phyloP scores from a whole-genome alignment of 1,140 invertebrate genomes.

The Agrilus planipennis region DNA sequence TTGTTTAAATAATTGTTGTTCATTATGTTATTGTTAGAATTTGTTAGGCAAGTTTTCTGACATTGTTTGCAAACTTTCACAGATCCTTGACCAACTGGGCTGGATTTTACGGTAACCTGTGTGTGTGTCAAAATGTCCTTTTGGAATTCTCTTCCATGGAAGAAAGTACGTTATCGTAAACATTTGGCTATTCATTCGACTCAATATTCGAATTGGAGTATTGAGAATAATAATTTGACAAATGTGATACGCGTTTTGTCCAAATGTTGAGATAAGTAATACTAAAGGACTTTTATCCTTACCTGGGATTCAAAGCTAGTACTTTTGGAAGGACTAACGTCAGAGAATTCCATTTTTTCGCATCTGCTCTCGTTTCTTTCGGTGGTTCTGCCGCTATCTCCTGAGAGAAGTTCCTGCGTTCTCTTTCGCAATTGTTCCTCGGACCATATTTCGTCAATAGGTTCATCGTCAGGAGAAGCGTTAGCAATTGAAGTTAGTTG shows the following conservation, averaged over 20 bases:
- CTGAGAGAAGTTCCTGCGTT: constrained; percentile 49
- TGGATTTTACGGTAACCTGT: constrained; percentile 56
- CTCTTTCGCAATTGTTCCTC: constrained; percentile 51
- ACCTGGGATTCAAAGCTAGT: constrained; percentile 62
- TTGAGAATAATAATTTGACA: no score
- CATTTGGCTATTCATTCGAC: no score
- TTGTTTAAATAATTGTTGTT: constrained; percentile 5
- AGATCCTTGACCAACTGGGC: constrained; percentile 49
- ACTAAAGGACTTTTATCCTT: constrained; percentile 18
- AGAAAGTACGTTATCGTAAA: no score
- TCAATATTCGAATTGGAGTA: no score
- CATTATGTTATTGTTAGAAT: constrained; percentile 9
- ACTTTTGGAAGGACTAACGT: constrained; percentile 52
- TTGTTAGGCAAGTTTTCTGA: constrained; percentile 55
- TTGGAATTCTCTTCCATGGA: neutral
- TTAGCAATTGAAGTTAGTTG: constrained; percentile 35
- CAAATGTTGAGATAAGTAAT: neutral
- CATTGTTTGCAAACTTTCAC: constrained; percentile 55
- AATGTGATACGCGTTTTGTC: no score
- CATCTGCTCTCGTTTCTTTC: constrained; percentile 29
- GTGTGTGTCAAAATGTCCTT: constrained; percentile 6
- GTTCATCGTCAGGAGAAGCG: constrained; percentile 33
- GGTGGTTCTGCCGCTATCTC: constrained; percentile 33
- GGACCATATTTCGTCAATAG: constrained; percentile 56
- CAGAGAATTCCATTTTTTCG: constrained; percentile 34